Base-by-base conservation (phyloP, 2,113 vertebrate species). In the Xenopus borealis region DNA sequence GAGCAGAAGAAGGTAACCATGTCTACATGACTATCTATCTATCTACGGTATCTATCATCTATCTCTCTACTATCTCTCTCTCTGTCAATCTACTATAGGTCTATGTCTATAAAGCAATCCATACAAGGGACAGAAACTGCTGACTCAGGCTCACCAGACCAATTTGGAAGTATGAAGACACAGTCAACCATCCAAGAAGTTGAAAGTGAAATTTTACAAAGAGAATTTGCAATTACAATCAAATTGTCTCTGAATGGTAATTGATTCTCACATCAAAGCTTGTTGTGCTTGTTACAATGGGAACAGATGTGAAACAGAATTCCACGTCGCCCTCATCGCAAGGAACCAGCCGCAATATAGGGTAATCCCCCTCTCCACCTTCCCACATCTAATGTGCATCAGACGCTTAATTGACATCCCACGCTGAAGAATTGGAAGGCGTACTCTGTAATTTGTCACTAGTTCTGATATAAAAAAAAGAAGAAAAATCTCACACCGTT, bases 211-310 rank as follows among this genome's bases (percentile, higher is more conserved):
- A 61, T 7, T 61, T 61, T 61, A 14, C 58, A 63, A 69, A 64
- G 45, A 63, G 53, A 69, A 69, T 76, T 68, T 76, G 73, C 73
- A 76, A 69, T 76, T 76, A 63, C 45, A 69, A 76, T 69, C 64
- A 69, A 76, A 69, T 55, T 30, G 57, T 47, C 9, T 2, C 55
- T 62, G 17, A 0, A 57, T n/a, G 46, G 55, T 52, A 53, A 69
- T 62, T 66, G 65, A 75, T 69, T 55, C 30, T 10, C 8, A 16
- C 5, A 14, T 52, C n/a, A 27, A 47, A 47, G 13, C 73, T 69
- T 19, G 23, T 47, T 45, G 73, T 18, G 47, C 13, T 7, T 3
- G 46, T 63, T 45, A 76, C 73, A 76, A 69, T 69, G 17, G 59
- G 30, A 62, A 59, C 73, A 69, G 73, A 69, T 76, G 73, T 69